These are phyloP conservation scores for Drosophila rellima DNA, from an alignment of 2,888 invertebrate genomes.

Conservation along the genomic window DNA sequence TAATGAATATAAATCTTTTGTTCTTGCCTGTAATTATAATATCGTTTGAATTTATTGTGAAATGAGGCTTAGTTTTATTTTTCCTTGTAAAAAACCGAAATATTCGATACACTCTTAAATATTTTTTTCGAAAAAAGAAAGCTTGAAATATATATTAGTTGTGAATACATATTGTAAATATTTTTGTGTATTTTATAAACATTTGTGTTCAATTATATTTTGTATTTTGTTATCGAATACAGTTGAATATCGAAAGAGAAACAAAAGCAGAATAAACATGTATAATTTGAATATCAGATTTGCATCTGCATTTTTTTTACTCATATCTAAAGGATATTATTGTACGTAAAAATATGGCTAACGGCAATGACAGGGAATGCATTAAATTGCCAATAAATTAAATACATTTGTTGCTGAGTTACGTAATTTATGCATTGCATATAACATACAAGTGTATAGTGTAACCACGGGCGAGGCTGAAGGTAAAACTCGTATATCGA, in stretches of 20 bases:
- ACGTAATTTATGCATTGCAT: conserved; percentile 35
- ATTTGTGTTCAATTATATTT: conserved; percentile 4
- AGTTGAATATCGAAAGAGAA: conserved; percentile 1
- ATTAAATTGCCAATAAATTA: conserved; percentile 35
- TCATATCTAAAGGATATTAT: conserved; percentile 13
- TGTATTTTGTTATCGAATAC: conserved; percentile 1
- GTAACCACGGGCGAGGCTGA: conserved; percentile 11
- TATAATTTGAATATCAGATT: conserved; percentile 28
- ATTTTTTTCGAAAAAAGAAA: not conserved
- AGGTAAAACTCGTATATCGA: conserved; percentile 3
- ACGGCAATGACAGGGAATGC: conserved; percentile 25
- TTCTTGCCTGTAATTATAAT: not conserved
- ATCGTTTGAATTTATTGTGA: no score
- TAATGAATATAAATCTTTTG: not conserved
- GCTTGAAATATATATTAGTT: not conserved
- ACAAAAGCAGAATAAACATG: not conserved
- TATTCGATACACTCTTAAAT: no score
- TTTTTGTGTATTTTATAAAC: not conserved
- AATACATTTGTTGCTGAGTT: conserved; percentile 14
- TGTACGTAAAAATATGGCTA: conserved; percentile 14
- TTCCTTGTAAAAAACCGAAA: not conserved
- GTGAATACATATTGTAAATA: not conserved
- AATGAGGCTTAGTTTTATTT: no score
- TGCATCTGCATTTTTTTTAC: conserved; percentile 18
- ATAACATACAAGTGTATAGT: conserved; percentile 17